Percentiles rank a stretch among this genome's conserved stretches.
These are phyloP conservation scores for Allacma fusca DNA, from an alignment of 2,888 invertebrate species.

Conservation along the genomic window DNA sequence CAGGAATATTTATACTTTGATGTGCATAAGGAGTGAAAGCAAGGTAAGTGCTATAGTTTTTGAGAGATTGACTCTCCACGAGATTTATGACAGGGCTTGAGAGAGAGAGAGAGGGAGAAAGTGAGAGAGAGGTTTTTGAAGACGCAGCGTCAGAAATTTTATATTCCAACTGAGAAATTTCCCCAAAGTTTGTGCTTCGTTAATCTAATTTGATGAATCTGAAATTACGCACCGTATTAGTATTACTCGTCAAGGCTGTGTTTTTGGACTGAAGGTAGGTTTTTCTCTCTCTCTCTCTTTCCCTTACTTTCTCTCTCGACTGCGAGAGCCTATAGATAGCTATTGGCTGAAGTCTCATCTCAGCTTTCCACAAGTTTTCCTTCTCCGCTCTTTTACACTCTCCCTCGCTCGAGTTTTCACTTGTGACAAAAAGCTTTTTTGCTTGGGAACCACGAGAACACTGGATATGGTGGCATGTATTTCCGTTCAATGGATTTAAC, in stretches of 20 bases:
- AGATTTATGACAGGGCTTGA: conserved; percentile 15
- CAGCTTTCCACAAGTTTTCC: conserved; percentile 28
- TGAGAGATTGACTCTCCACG: not conserved
- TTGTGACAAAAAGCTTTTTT: conserved; percentile 11
- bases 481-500: conserved; percentile 42
- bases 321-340: too few relatives aligned
- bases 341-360: conserved; percentile 1
- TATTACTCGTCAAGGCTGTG: not conserved
- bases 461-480: conserved; percentile 32
- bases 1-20: too few relatives aligned
- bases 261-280: not conserved
- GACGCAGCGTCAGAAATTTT: not conserved
- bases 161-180: conserved; percentile 2
- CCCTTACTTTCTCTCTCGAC: not conserved
- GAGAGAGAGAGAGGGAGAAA: not conserved
- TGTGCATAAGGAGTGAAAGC: too few relatives aligned
- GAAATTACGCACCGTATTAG: conserved; percentile 21
- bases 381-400: conserved; percentile 8
- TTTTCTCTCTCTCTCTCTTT: not conserved
- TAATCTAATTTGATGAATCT: conserved; percentile 40
- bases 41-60: conserved; percentile 11
- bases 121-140: not conserved
- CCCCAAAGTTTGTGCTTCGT: conserved; percentile 28
- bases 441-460: not conserved
- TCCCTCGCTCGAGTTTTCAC: conserved; percentile 4